Evolutionary conservation across 1,140 invertebrate genomes (phyloP), one percentile per base, ranked within the genome.

Genomic region (Geopemphigus sp.): DNA sequence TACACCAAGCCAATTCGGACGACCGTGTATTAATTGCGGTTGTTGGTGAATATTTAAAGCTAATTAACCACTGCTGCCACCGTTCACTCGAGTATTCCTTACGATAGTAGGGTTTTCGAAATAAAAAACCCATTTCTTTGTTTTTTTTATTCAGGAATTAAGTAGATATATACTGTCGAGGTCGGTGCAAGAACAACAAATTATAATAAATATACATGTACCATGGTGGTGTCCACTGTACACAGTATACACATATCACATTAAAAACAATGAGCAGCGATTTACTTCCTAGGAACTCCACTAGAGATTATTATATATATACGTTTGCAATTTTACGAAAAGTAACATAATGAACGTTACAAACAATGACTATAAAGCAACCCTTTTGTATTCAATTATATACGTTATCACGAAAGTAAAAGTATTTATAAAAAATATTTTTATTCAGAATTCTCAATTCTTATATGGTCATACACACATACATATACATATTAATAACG

Each of bases 261-360:
- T 32, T 5, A 39, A 53, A 72, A 72, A 72, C 68, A 72, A 72
- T 54, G 68, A 72, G 17, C 24, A 22, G 47, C 47, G 66, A 70
- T 54, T 54, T 24, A 29, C 15, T 72, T 54, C 68, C 47, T 72
- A 72, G 17, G 24, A 72, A 72, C 47, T 29, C 24, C 5, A 5
- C 32, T 3, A 11, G 68, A 47, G 24, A 26, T 70, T 53, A 50
- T 54, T 29, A 11, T 26, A 70, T n/a, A n/a, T 39, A 32, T 19
- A 50, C 50, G 50, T 72, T 54, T 11, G 24, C 68, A 12, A 29
- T 72, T 72, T 72, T 3, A 24, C 47, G 17, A 54, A 17, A 72
- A 72, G 17, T 53, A 72, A 50, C 47, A 53, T 72, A 72, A 54
- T 19, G 19, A 72, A 26, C 24, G 53, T 45, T 72, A 19, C 17